These are phyloP conservation scores for Hesperophylax magnus DNA, from an alignment of 1,140 invertebrate genomes.

Conservation along the genomic window DNA sequence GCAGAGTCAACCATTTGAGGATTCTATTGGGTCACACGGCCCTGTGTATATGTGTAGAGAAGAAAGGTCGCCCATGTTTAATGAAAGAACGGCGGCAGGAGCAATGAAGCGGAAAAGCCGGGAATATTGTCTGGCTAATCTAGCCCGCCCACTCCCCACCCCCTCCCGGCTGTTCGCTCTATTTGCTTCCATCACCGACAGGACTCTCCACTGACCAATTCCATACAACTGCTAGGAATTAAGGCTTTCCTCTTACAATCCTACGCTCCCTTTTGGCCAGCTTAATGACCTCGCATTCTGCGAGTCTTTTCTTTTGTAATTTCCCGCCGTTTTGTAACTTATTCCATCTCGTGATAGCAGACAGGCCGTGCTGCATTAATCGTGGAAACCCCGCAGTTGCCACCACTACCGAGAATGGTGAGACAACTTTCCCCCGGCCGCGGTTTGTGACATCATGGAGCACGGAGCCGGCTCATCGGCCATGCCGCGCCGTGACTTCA, in stretches of 20 bases:
- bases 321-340: no score
- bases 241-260: no score
- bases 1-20: no score
- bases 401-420: neutral
- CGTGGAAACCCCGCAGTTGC: neutral
- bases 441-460: neutral
- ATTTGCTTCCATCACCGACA: neutral
- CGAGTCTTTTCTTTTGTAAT: no score
- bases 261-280: no score
- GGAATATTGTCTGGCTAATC: slow-evolving; percentile 4
- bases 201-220: slow-evolving; percentile 12
- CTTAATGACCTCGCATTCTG: no score
- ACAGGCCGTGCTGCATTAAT: neutral
- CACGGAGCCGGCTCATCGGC: no score
- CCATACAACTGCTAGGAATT: neutral
- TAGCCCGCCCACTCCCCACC: neutral
- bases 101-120: slow-evolving; percentile 12
- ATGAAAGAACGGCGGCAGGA: neutral
- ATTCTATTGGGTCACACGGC: no score
- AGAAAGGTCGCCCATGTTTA: neutral
- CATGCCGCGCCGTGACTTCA: neutral
- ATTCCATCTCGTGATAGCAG: no score
- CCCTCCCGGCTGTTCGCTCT: neutral
- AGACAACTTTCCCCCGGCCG: slow-evolving; percentile 13
- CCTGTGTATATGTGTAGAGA: neutral